Percentiles rank a stretch among this genome's conserved stretches.
phyloP scores from a whole-genome alignment of 2,888 invertebrate species.

The Drosophila atripex region DNA sequence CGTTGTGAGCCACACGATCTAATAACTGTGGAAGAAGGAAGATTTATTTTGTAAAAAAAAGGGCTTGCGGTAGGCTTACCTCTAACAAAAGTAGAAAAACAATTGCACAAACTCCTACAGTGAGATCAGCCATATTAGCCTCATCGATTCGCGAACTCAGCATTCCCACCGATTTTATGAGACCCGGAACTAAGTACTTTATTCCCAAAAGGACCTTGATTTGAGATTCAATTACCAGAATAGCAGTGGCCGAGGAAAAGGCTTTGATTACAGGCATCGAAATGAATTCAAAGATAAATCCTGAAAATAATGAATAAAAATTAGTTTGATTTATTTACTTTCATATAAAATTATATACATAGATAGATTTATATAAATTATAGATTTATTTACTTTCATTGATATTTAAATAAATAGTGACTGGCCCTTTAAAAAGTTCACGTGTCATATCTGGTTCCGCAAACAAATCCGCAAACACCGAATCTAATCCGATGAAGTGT shows the following conservation, averaged over 20 bases:
- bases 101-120: constrained; percentile 88
- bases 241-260: constrained; percentile 93
- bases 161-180: constrained; percentile 86
- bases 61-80: constrained; percentile 84
- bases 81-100: constrained; percentile 87
- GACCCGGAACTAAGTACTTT: constrained; percentile 88
- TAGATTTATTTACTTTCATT: neutral
- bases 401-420: neutral
- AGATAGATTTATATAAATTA: neutral
- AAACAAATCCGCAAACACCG: constrained; percentile 2
- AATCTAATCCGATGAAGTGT: constrained; percentile 25
- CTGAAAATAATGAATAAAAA: constrained; percentile 83
- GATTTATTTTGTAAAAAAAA: neutral
- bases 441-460: constrained; percentile 9
- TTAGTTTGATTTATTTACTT: neutral
- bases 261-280: constrained; percentile 93
- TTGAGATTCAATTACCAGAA: constrained; percentile 91
- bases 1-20: constrained; percentile 85
- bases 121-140: constrained; percentile 87
- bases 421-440: neutral
- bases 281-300: constrained; percentile 93
- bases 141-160: constrained; percentile 85
- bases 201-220: constrained; percentile 90
- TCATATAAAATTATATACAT: too few relatives aligned
- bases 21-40: constrained; percentile 85